These are phyloP conservation scores for Ciconia boyciana DNA, from an alignment of 2,113 vertebrate genomes.

Conservation along the genomic window DNA sequence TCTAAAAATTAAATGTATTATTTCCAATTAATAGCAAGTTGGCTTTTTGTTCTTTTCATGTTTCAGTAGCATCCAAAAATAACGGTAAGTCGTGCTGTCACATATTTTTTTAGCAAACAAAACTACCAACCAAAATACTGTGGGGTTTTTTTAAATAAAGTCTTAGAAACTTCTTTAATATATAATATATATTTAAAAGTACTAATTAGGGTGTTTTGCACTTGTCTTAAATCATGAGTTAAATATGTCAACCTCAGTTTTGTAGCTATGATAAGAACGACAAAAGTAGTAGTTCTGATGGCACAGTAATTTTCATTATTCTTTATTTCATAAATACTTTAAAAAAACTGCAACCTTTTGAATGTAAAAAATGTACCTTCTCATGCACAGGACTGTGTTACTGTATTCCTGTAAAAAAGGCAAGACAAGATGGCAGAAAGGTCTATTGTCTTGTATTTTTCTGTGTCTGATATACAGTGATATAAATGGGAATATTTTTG, in stretches of 20 bases:
- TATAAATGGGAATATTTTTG: not conserved
- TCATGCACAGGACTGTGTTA: not conserved
- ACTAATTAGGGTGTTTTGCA: not conserved
- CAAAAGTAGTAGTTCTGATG: not conserved
- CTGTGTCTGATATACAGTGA: not conserved
- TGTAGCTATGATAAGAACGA: not conserved
- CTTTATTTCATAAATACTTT: not conserved
- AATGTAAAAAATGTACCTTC: not conserved
- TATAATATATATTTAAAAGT: not conserved
- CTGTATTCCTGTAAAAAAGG: not conserved
- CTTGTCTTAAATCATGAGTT: not conserved
- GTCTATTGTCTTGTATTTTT: not conserved
- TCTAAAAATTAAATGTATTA: slow-evolving; percentile 63
- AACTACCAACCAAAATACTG: not conserved
- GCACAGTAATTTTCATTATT: not conserved
- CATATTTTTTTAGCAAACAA: slow-evolving; percentile 52
- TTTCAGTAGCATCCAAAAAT: slow-evolving; percentile 48
- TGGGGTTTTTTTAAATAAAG: not conserved
- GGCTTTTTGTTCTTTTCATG: slow-evolving; percentile 48
- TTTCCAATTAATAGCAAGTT: slow-evolving; percentile 67
- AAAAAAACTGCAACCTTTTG: not conserved
- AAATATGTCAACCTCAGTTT: not conserved
- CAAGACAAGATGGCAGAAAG: not conserved
- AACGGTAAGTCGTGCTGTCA: slow-evolving; percentile 37
- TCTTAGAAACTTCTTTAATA: not conserved